phyloP scores from a whole-genome alignment of 2,113 vertebrate species.

The Pyxicephalus adspersus region DNA sequence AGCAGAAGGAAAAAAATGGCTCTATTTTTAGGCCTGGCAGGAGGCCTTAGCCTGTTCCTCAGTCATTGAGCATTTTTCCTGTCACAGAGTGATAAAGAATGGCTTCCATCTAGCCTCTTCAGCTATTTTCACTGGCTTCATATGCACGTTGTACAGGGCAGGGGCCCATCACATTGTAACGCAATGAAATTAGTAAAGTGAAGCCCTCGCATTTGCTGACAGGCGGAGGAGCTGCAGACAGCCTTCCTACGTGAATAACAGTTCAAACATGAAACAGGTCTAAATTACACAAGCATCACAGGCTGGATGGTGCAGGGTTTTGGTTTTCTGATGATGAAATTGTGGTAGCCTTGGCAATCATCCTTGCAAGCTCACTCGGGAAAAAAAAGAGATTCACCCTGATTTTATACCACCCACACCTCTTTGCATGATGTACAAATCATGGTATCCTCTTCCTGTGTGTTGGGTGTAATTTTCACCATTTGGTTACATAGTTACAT shows the following conservation, averaged over 20 bases:
- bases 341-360: too few species aligned
- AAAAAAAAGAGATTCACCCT: too few species aligned
- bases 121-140: constrained; percentile 44
- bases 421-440: too few species aligned
- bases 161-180: neutral
- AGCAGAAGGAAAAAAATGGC: neutral
- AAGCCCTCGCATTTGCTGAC: constrained; percentile 18
- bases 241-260: neutral
- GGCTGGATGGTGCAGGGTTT: neutral
- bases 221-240: neutral
- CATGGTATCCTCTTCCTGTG: too few species aligned
- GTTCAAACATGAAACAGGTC: neutral
- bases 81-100: constrained; percentile 46
- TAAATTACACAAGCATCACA: neutral
- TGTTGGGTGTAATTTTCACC: too few species aligned
- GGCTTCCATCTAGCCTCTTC: constrained; percentile 39
- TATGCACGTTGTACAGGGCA: constrained; percentile 32
- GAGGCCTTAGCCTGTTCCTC: constrained; percentile 1
- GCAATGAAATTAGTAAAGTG: constrained; percentile 12
- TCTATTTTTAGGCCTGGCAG: constrained; percentile 47
- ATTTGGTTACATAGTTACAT: too few species aligned
- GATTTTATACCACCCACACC: too few species aligned
- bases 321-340: too few species aligned
- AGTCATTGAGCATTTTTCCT: constrained; percentile 27
- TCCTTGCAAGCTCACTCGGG: neutral